These are phyloP conservation scores for Ascaphus truei DNA, from an alignment of 2,113 vertebrate genomes.

Conservation along the genomic window DNA sequence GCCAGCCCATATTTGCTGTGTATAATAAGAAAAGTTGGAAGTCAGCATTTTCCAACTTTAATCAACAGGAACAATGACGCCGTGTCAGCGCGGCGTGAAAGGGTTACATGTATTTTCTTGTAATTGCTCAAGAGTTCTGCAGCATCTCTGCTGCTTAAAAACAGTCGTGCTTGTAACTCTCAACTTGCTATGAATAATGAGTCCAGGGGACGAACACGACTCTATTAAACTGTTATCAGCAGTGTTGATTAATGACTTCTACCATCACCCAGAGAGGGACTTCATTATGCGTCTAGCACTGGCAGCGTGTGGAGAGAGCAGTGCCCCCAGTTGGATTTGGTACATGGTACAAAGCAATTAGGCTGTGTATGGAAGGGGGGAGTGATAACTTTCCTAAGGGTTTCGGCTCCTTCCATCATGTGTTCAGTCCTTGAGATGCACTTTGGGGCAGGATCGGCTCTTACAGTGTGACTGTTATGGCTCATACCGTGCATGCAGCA, in stretches of 20 bases:
- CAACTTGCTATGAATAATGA: constrained; percentile 51
- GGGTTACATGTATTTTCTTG: constrained; percentile 44
- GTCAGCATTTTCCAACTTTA: constrained; percentile 30
- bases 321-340: constrained; percentile 8
- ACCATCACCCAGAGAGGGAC: constrained; percentile 43
- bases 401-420: neutral
- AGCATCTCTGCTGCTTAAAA: constrained; percentile 45
- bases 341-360: constrained; percentile 27
- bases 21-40: neutral
- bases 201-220: constrained; percentile 47
- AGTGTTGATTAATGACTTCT: constrained; percentile 43
- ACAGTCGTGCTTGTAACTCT: constrained; percentile 39
- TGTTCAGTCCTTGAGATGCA: neutral
- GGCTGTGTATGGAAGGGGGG: neutral
- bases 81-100: neutral
- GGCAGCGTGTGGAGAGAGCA: constrained; percentile 21
- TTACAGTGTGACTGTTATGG: neutral
- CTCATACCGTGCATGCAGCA: neutral
- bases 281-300: constrained; percentile 42
- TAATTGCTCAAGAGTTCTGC: constrained; percentile 39
- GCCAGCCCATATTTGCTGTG: too few relatives aligned
- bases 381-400: neutral
- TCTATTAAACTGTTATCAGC: constrained; percentile 45
- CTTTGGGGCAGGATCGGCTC: neutral
- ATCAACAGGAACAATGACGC: neutral